Percentiles rank a stretch among this genome's conserved stretches.
These are phyloP conservation scores for Accipiter virgatus DNA, from an alignment of 2,113 vertebrate species.

Conservation along the genomic window DNA sequence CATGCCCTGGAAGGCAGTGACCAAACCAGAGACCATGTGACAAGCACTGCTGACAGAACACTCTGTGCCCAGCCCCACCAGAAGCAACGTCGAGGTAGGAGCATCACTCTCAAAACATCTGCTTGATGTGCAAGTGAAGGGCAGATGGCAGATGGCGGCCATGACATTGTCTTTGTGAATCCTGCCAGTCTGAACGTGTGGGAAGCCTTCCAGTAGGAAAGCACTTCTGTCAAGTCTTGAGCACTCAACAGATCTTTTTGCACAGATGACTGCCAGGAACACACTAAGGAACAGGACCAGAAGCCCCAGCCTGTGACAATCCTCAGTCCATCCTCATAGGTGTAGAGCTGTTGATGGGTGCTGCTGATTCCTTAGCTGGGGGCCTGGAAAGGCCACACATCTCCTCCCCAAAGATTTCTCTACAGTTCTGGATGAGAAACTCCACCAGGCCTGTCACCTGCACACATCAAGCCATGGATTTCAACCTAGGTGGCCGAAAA, in stretches of 20 bases:
- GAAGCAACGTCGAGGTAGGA: background rate
- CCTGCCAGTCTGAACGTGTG: background rate
- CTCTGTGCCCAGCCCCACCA: background rate
- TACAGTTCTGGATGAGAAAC: slow-evolving; percentile 83
- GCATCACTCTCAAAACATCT: background rate
- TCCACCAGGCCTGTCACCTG: slow-evolving; percentile 81
- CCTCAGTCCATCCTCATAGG: slow-evolving; percentile 35
- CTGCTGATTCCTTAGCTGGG: slow-evolving; percentile 70
- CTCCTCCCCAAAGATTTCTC: slow-evolving; percentile 80
- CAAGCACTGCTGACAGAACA: background rate
- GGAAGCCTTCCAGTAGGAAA: background rate
- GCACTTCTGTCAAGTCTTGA: background rate
- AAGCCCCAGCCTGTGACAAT: background rate
- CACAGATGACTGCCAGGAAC: background rate
- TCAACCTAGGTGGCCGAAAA: background rate
- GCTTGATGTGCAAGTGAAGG: background rate
- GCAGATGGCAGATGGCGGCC: background rate
- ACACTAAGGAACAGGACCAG: background rate
- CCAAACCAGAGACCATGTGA: background rate
- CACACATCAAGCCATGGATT: background rate
- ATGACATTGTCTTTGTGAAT: background rate
- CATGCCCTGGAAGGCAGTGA: background rate
- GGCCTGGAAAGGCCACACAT: slow-evolving; percentile 67
- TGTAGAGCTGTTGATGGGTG: slow-evolving; percentile 51
- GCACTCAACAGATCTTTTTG: background rate